Evolutionary conservation across 2,113 vertebrate genomes (phyloP).

Genomic region (Gavia stellata): DNA sequence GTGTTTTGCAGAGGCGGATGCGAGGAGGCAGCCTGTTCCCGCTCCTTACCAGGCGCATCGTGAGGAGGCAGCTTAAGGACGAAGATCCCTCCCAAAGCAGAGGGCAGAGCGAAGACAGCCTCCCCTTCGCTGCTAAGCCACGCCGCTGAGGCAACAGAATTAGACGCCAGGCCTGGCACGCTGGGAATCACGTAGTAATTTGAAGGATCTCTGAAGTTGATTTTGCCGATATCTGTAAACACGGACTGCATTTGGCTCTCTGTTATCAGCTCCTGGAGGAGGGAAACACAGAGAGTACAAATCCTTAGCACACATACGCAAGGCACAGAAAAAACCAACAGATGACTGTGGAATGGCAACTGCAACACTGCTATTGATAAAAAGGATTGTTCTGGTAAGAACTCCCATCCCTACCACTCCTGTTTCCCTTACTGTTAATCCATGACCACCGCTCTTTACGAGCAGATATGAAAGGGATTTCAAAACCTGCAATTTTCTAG

Average conservation of each 20-base stretch:
- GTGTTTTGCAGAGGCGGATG: rapidly evolving
- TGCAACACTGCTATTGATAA: rapidly evolving
- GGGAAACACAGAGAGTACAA: background rate
- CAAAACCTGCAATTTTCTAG: background rate
- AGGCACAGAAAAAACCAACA: background rate
- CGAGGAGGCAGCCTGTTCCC: background rate
- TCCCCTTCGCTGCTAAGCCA: constrained; percentile 89
- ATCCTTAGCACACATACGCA: background rate
- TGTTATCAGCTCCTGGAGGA: constrained; percentile 80
- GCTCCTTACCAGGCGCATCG: constrained; percentile 73
- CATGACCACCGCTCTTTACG: rapidly evolving
- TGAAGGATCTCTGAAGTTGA: constrained; percentile 81
- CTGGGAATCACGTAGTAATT: constrained; percentile 79
- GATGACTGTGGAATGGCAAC: rapidly evolving
- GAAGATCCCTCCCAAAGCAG: constrained; percentile 82
- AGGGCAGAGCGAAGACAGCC: constrained; percentile 86
- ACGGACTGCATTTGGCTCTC: constrained; percentile 92
- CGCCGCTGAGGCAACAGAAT: constrained; percentile 63
- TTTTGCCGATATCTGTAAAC: constrained; percentile 87
- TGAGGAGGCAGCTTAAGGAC: constrained; percentile 84
- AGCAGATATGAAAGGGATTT: background rate
- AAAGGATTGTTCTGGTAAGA: background rate
- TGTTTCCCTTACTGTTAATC: background rate
- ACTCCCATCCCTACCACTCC: no score
- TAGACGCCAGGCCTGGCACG: constrained; percentile 65